Evolutionary conservation across 2,888 invertebrate genomes (phyloP), one percentile per base, ranked within the genome.

Genomic region (Nemoura dubitans): DNA sequence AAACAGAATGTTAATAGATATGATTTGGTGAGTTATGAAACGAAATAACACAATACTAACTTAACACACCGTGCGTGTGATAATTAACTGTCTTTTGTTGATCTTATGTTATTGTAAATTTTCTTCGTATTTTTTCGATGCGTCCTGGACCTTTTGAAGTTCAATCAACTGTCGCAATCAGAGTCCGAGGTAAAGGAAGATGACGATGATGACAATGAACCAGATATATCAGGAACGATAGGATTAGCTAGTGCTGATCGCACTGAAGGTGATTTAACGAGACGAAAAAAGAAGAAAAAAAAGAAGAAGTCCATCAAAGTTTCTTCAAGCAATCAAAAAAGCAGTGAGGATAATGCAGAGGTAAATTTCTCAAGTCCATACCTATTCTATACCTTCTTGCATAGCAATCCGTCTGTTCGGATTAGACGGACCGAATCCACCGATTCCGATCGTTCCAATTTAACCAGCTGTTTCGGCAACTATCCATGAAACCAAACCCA

Each of bases 141-240:
- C n/a, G n/a, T n/a, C n/a, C n/a, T n/a, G n/a, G n/a, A n/a, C n/a
- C n/a, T n/a, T n/a, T n/a, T n/a, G n/a, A 82, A 95, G 95, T 91
- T 95, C 86, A 95, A 95, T 91, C 94, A 95, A 89, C 93, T 93
- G 89, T 94, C 94, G 80, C 93, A 94, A 89, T 95, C 95, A 0
- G 95, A 95, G 90, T 95, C 94, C 88, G 95, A 95, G 91, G 94
- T 94, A 6, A 94, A 95, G 90, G 95, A 95, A 89, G 95, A 95
- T 89, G 95, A 95, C 88, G 91, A 90, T 89, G 93, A 94, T 89
- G 94, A 94, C 90, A 94, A 94, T 36, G 94, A 94, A 89, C 92
- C 92, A 89, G 93, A 94, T 28, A 93, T 93, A 10, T 93, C 94
- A 16, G 91, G 91, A 86, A 89, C 89, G 1, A 82, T 89, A 27